Base-by-base conservation (phyloP, 1,140 invertebrate genomes). In the Tigriopus japonicus region DNA sequence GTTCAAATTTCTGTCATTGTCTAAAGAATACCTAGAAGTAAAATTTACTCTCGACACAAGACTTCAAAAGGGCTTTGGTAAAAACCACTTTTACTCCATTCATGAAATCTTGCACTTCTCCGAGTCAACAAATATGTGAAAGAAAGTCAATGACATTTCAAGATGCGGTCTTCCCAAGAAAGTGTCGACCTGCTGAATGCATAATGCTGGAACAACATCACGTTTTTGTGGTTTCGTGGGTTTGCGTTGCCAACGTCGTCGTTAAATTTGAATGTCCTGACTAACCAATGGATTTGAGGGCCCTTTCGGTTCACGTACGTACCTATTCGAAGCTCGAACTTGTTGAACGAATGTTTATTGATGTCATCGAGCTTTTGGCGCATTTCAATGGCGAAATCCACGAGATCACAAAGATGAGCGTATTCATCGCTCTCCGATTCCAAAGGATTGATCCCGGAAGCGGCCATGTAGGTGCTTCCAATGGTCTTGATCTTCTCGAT, bases 401-500 rank as follows among this genome's bases (percentile, higher is more conserved):
- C 86, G 9, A 92, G 71, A 63, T 84, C 81, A 66, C 86, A 90
- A 0, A 92, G 71, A 68, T 91, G 86, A 61, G 86, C 81, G 67
- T 81, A 81, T 42, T 81, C 74, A 62, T 80, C 75, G 15, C 76
- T 74, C 51, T 74, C 71, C 24, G 66, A 69, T 62, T 75, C 71
- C 76, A 79, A 79, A 9, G 85, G 80, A 75, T 87, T 90, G 0
- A 98, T 74, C n/a, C 95, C 95, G 14, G 91, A 91, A 2, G 92
- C 94, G 7, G 93, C 94, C 95, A 99, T 98, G 66, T 98, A 99
- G 9, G 90, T 96, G 40, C 76, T 77, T 35, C 90, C 90, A 35
- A 98, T 91, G 0, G 94, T 98, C 74, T 99, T 99, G 51, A 98
- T 96, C 77, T 98, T 98, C 72, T 99, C 95, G 61, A 98, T 87